Base-by-base conservation (phyloP, 2,113 vertebrate genomes). In the Microcebus jonahi region DNA sequence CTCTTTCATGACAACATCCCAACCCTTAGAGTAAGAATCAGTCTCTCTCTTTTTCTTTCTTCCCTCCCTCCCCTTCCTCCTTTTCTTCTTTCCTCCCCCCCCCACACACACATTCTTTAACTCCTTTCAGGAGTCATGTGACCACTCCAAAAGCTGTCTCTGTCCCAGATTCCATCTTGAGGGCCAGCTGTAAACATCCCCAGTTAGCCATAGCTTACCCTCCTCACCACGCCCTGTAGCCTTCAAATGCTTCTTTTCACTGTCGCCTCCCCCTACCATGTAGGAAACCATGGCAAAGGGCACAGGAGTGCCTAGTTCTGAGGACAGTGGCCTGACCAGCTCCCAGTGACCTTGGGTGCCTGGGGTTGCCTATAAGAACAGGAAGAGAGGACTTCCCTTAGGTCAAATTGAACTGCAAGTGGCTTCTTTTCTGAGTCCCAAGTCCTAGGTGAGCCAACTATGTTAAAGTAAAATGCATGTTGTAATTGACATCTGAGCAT, bases 1-100 rank as follows among this genome's bases (percentile, higher is more conserved):
- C 73, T 82, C 25, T 36, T 91, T n/a, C 15, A 53, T 48, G 77
- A 55, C 50, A 14, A 11, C 36, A 48, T 57, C 61, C 91, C 36
- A 0, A 50, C 27, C 27, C 42, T 27, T n/a, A 11, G n/a, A 70
- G 23, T 59, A 31, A 39, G 68, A 59, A 39, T 36, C 34, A n/a
- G 15, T 15, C 14, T 34, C 65, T 34, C 31, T 34, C 65, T 17
- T 2, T n/a, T 3, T n/a, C 67, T n/a, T 14, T 13, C 63, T 31
- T 13, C 63, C 2, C 63, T 23, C 27, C 9, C 27, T 29, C 61
- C 27, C 27, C 63, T 31, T 6, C 27, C 23, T 75, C 6, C 27
- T 39, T 75, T 12, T 15, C 39, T 45, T 0, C 31, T 9, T 23
- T 0, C 9, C 20, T 21, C 1, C 45, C 34, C 67, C 39, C 3